Conservation (phyloP, 1,140 invertebrate species). For the Meloidogyne chitwoodi region DNA sequence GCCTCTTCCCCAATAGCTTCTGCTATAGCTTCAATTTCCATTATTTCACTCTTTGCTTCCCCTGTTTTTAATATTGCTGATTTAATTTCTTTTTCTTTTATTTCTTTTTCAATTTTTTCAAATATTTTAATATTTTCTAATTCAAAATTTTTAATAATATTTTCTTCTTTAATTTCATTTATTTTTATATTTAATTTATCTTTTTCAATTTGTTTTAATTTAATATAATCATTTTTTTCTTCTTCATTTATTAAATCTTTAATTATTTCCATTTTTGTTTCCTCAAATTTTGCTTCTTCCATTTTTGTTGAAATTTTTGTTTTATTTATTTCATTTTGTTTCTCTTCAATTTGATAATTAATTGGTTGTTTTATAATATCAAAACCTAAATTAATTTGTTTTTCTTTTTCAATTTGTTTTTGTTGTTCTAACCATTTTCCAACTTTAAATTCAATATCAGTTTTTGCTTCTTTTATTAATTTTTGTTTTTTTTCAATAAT, state of each 20-base stretch:
- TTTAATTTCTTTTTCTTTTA: not conserved
- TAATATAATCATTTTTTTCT: not conserved
- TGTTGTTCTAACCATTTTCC: not conserved
- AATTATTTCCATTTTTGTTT: not conserved
- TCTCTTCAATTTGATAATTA: not conserved
- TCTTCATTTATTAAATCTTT: not conserved
- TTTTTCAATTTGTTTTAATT: not conserved
- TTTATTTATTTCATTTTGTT: not conserved
- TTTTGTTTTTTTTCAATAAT: not conserved
- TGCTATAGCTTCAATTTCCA: slow-evolving; percentile 8
- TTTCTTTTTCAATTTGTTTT: not conserved
- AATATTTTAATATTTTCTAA: not conserved
- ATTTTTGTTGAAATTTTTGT: not conserved
- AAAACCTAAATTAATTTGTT: not conserved
- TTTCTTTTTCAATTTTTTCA: not conserved
- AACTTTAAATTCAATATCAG: not conserved
- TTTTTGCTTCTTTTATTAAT: not conserved
- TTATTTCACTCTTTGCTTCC: not conserved
- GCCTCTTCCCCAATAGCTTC: not conserved
- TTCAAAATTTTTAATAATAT: not conserved
- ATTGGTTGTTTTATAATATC: not conserved
- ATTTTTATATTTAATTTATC: not conserved
- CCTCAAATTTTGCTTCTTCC: not conserved
- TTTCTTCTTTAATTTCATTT: not conserved
- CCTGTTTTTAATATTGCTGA: not conserved